A percentile compares a stretch with the other conserved stretches of the same genome.
Evolutionary conservation across 2,797 vertebrate species (phyloP).

Genomic region (Intellagama lesueurii): DNA sequence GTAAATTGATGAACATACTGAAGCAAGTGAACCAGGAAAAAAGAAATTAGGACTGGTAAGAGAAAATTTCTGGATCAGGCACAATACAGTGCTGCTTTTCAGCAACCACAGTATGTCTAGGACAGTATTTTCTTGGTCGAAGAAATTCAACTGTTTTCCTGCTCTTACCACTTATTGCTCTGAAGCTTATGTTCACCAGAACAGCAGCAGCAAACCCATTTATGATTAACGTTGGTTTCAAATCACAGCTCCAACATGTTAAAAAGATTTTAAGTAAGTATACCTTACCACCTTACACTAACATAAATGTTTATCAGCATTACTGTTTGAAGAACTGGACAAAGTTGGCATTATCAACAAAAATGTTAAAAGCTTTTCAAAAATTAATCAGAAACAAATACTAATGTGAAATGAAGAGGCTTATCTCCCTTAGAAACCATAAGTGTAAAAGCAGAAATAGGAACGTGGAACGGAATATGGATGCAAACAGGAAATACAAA

Average conservation of each 20-base stretch:
- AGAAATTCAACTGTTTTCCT: conserved; percentile 55
- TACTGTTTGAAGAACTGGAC: background rate
- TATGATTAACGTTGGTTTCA: background rate
- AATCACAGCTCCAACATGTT: background rate
- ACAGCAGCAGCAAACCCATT: background rate
- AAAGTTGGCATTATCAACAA: conserved; percentile 15
- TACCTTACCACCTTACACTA: background rate
- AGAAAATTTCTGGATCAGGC: conserved; percentile 26
- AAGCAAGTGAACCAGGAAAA: background rate
- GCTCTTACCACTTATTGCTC: conserved; percentile 16
- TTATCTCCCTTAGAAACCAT: background rate
- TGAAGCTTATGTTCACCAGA: background rate
- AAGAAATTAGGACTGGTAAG: conserved; percentile 35
- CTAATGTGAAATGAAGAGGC: background rate
- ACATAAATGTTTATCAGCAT: background rate
- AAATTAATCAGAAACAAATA: conserved; percentile 4
- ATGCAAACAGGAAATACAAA: conserved; percentile 22
- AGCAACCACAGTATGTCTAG: conserved; percentile 24
- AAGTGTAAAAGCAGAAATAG: background rate
- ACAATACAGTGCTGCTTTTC: conserved; percentile 39
- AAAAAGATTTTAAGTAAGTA: background rate
- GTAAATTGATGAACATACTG: background rate
- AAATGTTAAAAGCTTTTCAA: background rate
- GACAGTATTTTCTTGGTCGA: background rate
- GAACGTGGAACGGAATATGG: conserved; percentile 11